phyloP scores from a whole-genome alignment of 1,140 invertebrate species.

The Macrobrachium rosenbergii region DNA sequence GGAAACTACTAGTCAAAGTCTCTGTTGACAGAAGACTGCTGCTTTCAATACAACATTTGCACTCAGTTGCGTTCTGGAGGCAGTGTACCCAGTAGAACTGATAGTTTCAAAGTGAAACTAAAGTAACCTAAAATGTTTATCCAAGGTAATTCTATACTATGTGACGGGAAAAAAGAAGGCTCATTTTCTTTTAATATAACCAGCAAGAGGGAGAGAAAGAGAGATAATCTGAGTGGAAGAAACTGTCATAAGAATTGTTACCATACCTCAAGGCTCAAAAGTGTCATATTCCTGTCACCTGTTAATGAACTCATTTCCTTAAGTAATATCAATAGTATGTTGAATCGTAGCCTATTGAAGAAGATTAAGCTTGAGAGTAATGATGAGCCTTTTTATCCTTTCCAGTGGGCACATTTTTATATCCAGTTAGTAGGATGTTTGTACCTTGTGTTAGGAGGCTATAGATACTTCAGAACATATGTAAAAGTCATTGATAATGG shows the following conservation, averaged over 20 bases:
- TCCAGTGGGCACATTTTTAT: constrained; percentile 59
- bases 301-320: neutral
- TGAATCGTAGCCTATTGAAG: constrained; percentile 41
- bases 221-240: neutral
- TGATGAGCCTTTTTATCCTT: constrained; percentile 59
- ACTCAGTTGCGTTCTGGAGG: too few species aligned
- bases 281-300: constrained; percentile 14
- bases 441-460: constrained; percentile 58
- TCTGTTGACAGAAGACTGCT: too few species aligned
- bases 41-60: too few species aligned
- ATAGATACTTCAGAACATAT: constrained; percentile 49
- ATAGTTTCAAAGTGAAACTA: too few species aligned
- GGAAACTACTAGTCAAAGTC: too few species aligned
- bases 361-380: constrained; percentile 52
- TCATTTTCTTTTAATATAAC: constrained; percentile 21
- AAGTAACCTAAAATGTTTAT: too few species aligned
- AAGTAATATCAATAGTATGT: constrained; percentile 42
- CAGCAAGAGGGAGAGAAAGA: neutral
- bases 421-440: constrained; percentile 60
- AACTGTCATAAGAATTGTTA: neutral
- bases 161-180: constrained; percentile 32
- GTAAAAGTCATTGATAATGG: constrained; percentile 43
- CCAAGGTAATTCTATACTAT: neutral
- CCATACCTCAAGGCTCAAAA: constrained; percentile 13
- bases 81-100: too few species aligned